A percentile compares a stretch with the other conserved stretches of the same genome.
Evolutionary conservation across 2,888 invertebrate genomes (phyloP).

Genomic region (Mythimna albipuncta): DNA sequence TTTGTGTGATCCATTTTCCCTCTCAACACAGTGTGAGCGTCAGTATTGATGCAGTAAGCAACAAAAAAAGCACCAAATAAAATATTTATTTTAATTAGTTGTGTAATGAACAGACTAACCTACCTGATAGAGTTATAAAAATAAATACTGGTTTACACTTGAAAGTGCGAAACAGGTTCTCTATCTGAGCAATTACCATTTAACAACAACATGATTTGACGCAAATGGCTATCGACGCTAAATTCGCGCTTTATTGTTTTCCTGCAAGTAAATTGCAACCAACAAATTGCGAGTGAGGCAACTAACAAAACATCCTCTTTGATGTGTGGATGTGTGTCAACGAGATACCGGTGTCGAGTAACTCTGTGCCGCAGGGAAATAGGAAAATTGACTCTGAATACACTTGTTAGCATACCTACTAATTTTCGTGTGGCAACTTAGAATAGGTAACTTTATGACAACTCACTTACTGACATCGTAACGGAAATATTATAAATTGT

Average conservation of each 20-base stretch:
- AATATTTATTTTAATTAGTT: slow-evolving; percentile 41
- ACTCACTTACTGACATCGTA: slow-evolving; percentile 2
- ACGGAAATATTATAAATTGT: slow-evolving; percentile 17
- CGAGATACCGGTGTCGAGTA: slow-evolving; percentile 48
- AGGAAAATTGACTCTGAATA: slow-evolving; percentile 54
- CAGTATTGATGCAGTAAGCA: neutral
- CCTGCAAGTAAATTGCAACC: slow-evolving; percentile 62
- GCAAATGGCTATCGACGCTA: slow-evolving; percentile 71
- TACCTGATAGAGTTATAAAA: slow-evolving; percentile 66
- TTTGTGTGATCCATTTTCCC: neutral
- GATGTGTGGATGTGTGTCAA: slow-evolving; percentile 54
- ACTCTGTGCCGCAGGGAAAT: slow-evolving; percentile 49
- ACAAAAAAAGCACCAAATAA: neutral
- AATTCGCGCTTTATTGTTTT: slow-evolving; percentile 72
- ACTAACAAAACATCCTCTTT: slow-evolving; percentile 45
- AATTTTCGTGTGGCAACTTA: slow-evolving; percentile 34
- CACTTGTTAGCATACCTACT: slow-evolving; percentile 43
- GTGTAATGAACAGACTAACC: slow-evolving; percentile 43
- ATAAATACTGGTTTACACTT: slow-evolving; percentile 78
- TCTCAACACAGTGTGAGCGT: neutral
- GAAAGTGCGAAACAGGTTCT: slow-evolving; percentile 79
- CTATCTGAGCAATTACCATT: slow-evolving; percentile 75
- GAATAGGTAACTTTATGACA: slow-evolving; percentile 1
- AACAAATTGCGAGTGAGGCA: slow-evolving; percentile 61
- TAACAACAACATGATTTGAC: slow-evolving; percentile 75